Base-by-base conservation (phyloP, 1,140 invertebrate genomes). In the Oryctes rhinoceros region DNA sequence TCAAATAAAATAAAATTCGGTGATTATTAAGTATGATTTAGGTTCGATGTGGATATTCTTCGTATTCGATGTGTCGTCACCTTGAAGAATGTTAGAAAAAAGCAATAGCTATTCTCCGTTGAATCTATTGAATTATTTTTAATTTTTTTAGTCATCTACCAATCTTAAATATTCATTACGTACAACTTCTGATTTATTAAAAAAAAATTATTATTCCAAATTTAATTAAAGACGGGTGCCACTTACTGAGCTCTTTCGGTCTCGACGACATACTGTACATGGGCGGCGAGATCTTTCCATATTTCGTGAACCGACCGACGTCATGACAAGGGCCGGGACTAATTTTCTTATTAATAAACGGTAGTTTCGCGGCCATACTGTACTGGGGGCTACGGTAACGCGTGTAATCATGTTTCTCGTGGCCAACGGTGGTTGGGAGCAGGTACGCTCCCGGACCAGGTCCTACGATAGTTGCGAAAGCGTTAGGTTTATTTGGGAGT, bases 401-500 rank as follows among this genome's bases (percentile, higher is more conserved):
- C 2, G 89, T 89, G 9, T 87, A 86, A 85, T 92, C 91, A 85
- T 93, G 92, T 37, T 86, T 81, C 0, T 88, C 83, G 85, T 88
- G 92, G 13, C 92, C 92, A 9, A 91, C 88, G 20, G 89, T 89
- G 18, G 90, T 86, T 0, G 92, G 91, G 81, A 93, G 85, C 80
- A 84, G 83, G 83, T 92, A 92, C 13, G 91, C 90, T 75, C 90
- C 91, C 6, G 92, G 91, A 39, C 92, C 92, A 74, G 92, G 92
- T 15, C 91, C 92, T 91, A 4, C n/a, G 9, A 71, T 30, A 71
- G 4, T 71, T 18, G 67, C 5, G 18, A 71, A 71, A 30, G 11
- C 49, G n/a, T 7, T 13, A 15, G 7, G 49, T 11, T 44, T 10
- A 1, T 44, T 44, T 44, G 49, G 49, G 4, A 53, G 13, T 53